A percentile compares a stretch with the other conserved stretches of the same genome.
These are phyloP conservation scores for Mesorhabditis belari DNA, from an alignment of 2,888 invertebrate genomes.

Conservation along the genomic window DNA sequence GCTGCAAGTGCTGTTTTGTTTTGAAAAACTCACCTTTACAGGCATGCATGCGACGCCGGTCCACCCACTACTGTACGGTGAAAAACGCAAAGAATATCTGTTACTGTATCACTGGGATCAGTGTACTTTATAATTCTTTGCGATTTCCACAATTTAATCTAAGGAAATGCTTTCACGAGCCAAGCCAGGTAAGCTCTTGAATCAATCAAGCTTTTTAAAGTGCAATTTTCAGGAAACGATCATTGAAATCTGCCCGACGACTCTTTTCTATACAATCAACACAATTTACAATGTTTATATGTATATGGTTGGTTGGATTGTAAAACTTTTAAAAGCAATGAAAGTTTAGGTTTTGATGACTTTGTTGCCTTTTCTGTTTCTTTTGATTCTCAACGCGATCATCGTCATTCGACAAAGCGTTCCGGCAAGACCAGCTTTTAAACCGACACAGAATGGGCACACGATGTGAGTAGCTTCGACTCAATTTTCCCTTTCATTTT, in stretches of 20 bases:
- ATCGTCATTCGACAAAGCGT: slow-evolving; percentile 42
- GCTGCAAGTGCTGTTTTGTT: not conserved
- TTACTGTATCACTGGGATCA: slow-evolving; percentile 27
- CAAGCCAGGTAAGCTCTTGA: slow-evolving; percentile 28
- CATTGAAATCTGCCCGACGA: slow-evolving; percentile 52
- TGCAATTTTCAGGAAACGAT: slow-evolving; percentile 36
- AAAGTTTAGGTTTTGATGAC: no score
- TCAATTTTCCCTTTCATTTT: no score
- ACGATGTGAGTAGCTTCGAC: no score
- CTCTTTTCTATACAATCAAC: slow-evolving; percentile 48
- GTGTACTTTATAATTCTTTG: slow-evolving; percentile 49
- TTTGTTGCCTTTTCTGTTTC: slow-evolving; percentile 50
- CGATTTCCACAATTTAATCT: slow-evolving; percentile 52
- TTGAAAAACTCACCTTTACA: slow-evolving; percentile 7
- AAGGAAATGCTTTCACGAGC: slow-evolving; percentile 44
- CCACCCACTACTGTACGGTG: slow-evolving; percentile 43
- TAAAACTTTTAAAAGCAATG: no score
- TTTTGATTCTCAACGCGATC: slow-evolving; percentile 50
- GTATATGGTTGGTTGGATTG: no score
- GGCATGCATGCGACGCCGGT: slow-evolving; percentile 40
- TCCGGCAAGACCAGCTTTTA: not conserved
- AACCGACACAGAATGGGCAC: no score
- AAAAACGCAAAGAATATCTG: slow-evolving; percentile 40
- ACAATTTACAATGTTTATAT: slow-evolving; percentile 51
- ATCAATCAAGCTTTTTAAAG: not conserved